Evolutionary conservation across 2,797 vertebrate species (phyloP), one percentile per base, ranked within the genome.

Genomic region (Danio tinwini): DNA sequence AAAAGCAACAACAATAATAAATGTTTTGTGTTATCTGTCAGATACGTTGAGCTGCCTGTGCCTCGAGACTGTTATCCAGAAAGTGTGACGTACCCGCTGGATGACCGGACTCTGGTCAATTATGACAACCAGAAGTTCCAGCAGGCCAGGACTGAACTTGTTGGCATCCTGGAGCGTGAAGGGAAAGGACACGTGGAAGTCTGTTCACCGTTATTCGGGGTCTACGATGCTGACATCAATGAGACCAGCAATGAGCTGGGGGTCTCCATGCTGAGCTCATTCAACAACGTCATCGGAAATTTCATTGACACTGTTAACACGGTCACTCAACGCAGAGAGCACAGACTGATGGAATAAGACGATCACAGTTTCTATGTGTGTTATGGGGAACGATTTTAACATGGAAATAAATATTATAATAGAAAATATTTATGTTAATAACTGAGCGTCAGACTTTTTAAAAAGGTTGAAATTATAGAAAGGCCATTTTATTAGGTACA

Each of bases 211-310:
- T 87, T 98, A 56, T 94, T 91, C 9, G 98, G 97, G 2, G 91
- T 92, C 72, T 99, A 94, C 0, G 98, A 99, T 37, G 91, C 97
- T 13, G 96, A 96, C 49, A 93, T 98, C 81, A 92, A 93, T n/a
- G 97, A 99, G 89, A 99, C 96, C 0, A 95, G 94, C 84, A 94
- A 93, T 0, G 97, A 99, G 88, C 92, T 99, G 4, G 95, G 96
- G 4, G 88, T 94, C 21, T 94, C 90, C 63, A 92, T 99, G 91
- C 83, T 99, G 72, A 93, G 92, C 13, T 95, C 96, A 64, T 96
- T 98, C 86, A 96, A 93, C 87, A 92, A 84, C 0, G 90, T 96
- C 11, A 84, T 99, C 47, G 94, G 95, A 14, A 95, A 90, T 83
- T 96, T 98, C 17, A 95, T 94, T 55, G 84, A 80, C 4, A 89